Percentiles rank a stretch among this genome's conserved stretches.
These are phyloP conservation scores for Rhamnusium bicolor DNA, from an alignment of 2,888 invertebrate species.

Conservation along the genomic window DNA sequence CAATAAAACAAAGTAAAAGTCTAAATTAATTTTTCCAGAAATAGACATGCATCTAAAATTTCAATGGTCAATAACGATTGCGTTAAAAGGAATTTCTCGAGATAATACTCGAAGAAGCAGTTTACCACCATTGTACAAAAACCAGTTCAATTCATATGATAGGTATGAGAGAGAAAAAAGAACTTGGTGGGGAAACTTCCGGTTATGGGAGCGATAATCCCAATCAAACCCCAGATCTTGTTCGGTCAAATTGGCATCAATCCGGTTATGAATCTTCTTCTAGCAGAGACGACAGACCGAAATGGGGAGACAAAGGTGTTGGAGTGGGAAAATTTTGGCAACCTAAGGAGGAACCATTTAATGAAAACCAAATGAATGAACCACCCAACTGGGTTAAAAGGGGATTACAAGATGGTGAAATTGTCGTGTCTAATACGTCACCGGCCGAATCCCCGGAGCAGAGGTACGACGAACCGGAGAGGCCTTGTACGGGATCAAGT, in stretches of 20 bases:
- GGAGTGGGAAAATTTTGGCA: conserved; percentile 81
- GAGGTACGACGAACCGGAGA: conserved; percentile 64
- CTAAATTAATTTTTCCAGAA: conserved; percentile 52
- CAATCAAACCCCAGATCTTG: conserved; percentile 69
- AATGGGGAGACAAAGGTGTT: conserved; percentile 83
- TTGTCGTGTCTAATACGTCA: conserved; percentile 70
- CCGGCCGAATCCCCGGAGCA: conserved; percentile 70
- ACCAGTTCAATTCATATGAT: conserved; percentile 64
- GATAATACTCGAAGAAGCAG: conserved; percentile 61
- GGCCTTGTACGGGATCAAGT: conserved; percentile 67
- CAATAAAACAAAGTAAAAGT: not conserved
- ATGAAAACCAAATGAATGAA: conserved; percentile 56
- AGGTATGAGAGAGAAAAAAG: conserved; percentile 69
- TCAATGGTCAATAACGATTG: conserved; percentile 55
- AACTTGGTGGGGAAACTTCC: conserved; percentile 82
- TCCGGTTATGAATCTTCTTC: conserved; percentile 67
- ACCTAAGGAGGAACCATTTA: conserved; percentile 66
- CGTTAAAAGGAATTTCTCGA: conserved; percentile 53
- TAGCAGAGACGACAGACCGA: conserved; percentile 77
- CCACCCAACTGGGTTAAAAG: conserved; percentile 74
- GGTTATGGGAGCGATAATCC: conserved; percentile 88
- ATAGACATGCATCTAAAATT: conserved; percentile 59
- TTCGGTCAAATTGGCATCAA: conserved; percentile 52
- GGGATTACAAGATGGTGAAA: conserved; percentile 71
- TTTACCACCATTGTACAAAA: conserved; percentile 68